Conservation (phyloP, 2,888 invertebrate species). For the Epinotia ramella region DNA sequence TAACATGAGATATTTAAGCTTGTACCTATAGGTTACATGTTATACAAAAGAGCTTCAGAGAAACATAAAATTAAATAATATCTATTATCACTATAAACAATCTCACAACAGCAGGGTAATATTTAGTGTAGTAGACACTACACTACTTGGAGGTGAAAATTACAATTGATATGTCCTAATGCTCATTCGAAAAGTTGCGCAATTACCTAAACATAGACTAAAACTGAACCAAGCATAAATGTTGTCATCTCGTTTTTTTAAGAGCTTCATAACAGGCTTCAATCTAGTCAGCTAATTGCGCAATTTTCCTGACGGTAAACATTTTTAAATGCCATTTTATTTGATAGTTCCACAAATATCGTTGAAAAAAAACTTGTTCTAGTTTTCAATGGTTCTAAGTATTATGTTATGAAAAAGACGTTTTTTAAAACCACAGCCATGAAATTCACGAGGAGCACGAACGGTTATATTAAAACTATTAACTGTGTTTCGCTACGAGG, state of each 20-base stretch:
- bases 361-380: background rate
- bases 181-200: no score
- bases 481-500: background rate
- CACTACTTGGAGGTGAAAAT: no score
- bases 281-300: background rate
- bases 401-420: background rate
- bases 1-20: background rate
- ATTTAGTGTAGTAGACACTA: no score
- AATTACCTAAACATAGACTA: background rate
- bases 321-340: background rate
- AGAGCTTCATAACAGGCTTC: background rate
- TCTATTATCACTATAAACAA: no score
- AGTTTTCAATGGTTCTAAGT: background rate
- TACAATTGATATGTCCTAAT: no score
- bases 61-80: background rate
- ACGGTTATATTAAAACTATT: slow-evolving; percentile 8
- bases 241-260: background rate
- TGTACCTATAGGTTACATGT: no score
- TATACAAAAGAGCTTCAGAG: background rate
- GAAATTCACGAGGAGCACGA: slow-evolving; percentile 5
- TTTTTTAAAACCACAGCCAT: slow-evolving; percentile 9
- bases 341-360: background rate
- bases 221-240: background rate
- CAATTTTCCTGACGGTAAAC: background rate
- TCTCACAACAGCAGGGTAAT: no score